phyloP scores from a whole-genome alignment of 2,888 invertebrate species.

The Nematopogon swammerdamellus region DNA sequence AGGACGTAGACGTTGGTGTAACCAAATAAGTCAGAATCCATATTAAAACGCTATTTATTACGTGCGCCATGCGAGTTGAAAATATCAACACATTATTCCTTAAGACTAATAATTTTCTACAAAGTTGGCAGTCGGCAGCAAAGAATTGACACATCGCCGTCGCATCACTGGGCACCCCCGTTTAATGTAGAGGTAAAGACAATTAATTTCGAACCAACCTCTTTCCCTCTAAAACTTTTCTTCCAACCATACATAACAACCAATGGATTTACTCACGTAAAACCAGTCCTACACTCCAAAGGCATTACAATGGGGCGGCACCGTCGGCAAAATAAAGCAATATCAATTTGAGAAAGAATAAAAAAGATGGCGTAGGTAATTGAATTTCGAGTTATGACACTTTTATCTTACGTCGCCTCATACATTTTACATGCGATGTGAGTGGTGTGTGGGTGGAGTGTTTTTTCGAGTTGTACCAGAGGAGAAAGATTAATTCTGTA shows the following conservation, averaged over 20 bases:
- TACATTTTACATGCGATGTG: not conserved
- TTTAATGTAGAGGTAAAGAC: too few relatives aligned
- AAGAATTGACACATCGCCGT: too few relatives aligned
- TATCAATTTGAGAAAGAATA: not conserved
- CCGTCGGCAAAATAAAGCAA: not conserved
- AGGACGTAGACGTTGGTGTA: too few relatives aligned
- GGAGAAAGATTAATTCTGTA: not conserved
- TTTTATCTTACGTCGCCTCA: not conserved
- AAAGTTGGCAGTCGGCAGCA: too few relatives aligned
- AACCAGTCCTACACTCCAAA: not conserved
- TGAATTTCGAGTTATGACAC: not conserved
- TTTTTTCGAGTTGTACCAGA: not conserved
- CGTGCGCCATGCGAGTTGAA: too few relatives aligned
- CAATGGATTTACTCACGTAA: not conserved
- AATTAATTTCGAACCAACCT: too few relatives aligned
- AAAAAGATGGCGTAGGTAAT: not conserved
- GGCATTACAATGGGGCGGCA: not conserved
- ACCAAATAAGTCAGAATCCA: too few relatives aligned
- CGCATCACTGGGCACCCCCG: too few relatives aligned
- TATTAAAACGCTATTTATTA: too few relatives aligned
- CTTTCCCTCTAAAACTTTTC: not conserved
- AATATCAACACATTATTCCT: too few relatives aligned
- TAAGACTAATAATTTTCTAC: too few relatives aligned
- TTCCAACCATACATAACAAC: not conserved
- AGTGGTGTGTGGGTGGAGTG: not conserved